Evolutionary conservation across 2,113 vertebrate genomes (phyloP).

Genomic region (Gila orcuttii): DNA sequence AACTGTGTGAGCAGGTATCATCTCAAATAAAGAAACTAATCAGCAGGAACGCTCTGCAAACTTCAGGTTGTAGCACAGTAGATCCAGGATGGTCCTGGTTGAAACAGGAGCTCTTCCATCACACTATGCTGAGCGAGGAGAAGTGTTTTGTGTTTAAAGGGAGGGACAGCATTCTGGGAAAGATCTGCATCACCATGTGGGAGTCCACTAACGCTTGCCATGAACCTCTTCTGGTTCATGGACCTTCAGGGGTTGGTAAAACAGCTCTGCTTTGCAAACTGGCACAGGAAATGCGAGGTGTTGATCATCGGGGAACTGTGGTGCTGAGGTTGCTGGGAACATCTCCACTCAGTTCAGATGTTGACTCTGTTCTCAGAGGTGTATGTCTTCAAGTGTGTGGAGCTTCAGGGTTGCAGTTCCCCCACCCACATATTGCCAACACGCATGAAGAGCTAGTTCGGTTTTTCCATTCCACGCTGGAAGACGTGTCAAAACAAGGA

Average conservation of each 20-base stretch:
- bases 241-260: slow-evolving; percentile 78
- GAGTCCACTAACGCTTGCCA: slow-evolving; percentile 62
- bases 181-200: slow-evolving; percentile 68
- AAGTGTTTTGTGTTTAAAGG: slow-evolving; percentile 68
- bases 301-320: slow-evolving; percentile 62
- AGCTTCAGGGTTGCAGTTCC: slow-evolving; percentile 70
- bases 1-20: slow-evolving; percentile 77
- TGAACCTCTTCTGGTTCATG: slow-evolving; percentile 72
- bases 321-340: slow-evolving; percentile 74
- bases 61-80: not conserved
- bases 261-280: slow-evolving; percentile 77
- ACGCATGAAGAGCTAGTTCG: slow-evolving; percentile 64
- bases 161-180: slow-evolving; percentile 73
- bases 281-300: slow-evolving; percentile 61
- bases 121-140: slow-evolving; percentile 63
- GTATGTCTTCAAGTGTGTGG: slow-evolving; percentile 77
- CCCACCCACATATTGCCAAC: slow-evolving; percentile 63
- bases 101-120: slow-evolving; percentile 72
- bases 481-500: slow-evolving; percentile 67
- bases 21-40: slow-evolving; percentile 75
- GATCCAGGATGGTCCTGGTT: slow-evolving; percentile 43
- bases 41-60: slow-evolving; percentile 21
- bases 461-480: slow-evolving; percentile 76
- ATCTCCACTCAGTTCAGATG: slow-evolving; percentile 63
- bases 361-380: slow-evolving; percentile 72